Percentiles rank a stretch among this genome's conserved stretches.
phyloP scores from a whole-genome alignment of 2,888 invertebrate genomes.

The Helicoverpa assulta region DNA sequence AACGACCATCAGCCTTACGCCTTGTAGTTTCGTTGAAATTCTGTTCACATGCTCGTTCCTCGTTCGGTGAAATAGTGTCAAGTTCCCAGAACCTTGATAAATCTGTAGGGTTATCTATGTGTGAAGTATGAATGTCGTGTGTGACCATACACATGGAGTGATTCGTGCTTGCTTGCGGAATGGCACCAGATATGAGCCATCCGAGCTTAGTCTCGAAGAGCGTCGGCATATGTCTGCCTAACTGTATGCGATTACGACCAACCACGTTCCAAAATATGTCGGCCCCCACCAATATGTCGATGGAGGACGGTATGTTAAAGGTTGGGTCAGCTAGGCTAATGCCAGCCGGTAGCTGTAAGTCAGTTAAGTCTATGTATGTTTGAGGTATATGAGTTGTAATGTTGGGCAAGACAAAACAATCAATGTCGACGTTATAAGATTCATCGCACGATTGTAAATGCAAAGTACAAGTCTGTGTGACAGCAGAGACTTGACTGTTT shows the following conservation, averaged over 20 bases:
- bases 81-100: constrained; percentile 1
- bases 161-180: not conserved
- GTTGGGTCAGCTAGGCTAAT: constrained; percentile 13
- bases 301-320: constrained; percentile 6
- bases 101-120: not conserved
- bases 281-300: constrained; percentile 8
- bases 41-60: no score
- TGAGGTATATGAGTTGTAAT: constrained; percentile 1
- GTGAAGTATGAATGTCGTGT: not conserved
- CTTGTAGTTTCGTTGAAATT: not conserved
- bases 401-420: constrained; percentile 7
- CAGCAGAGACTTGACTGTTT: constrained; percentile 8
- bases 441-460: constrained; percentile 6
- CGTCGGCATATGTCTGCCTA: constrained; percentile 16
- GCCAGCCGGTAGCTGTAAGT: not conserved
- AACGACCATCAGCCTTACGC: constrained; percentile 3
- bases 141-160: not conserved
- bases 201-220: constrained; percentile 17
- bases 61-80: not conserved
- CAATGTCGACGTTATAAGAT: not conserved
- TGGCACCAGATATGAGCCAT: constrained; percentile 13
- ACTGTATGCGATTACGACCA: constrained; percentile 13
- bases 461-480: constrained; percentile 4
- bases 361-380: constrained; percentile 7
- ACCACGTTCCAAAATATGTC: constrained; percentile 9